phyloP scores from a whole-genome alignment of 1,140 invertebrate species.

The Sogatella furcifera region DNA sequence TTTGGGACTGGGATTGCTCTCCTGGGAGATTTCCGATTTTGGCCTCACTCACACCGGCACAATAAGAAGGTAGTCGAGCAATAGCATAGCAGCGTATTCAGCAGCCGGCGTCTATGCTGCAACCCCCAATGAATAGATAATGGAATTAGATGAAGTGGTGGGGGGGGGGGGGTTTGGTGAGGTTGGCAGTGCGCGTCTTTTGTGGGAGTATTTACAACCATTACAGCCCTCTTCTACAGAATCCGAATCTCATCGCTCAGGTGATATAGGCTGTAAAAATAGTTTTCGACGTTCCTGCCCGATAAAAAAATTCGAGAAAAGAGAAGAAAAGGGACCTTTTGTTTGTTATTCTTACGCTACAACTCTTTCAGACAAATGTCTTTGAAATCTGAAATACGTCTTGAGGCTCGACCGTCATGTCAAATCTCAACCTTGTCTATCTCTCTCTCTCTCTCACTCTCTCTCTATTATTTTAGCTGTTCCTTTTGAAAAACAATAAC shows the following conservation, averaged over 20 bases:
- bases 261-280: too few species aligned
- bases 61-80: not conserved
- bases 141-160: not conserved
- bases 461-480: too few species aligned
- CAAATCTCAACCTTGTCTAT: too few species aligned
- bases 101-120: not conserved
- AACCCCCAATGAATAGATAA: not conserved
- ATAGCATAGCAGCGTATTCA: not conserved
- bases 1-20: not conserved
- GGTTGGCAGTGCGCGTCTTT: not conserved
- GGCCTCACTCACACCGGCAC: too few species aligned
- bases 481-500: too few species aligned
- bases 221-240: not conserved
- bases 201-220: conserved; percentile 2
- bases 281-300: too few species aligned
- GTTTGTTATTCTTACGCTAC: not conserved
- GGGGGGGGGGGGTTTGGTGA: too few species aligned
- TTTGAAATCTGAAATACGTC: not conserved
- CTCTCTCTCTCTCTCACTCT: too few species aligned
- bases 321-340: not conserved
- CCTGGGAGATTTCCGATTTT: too few species aligned
- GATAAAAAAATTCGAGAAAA: too few species aligned
- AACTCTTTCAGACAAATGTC: not conserved
- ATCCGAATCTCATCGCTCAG: too few species aligned
- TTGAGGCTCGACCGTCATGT: too few species aligned